Conservation (phyloP, 2,888 invertebrate species). For the Lampropteryx suffumata region DNA sequence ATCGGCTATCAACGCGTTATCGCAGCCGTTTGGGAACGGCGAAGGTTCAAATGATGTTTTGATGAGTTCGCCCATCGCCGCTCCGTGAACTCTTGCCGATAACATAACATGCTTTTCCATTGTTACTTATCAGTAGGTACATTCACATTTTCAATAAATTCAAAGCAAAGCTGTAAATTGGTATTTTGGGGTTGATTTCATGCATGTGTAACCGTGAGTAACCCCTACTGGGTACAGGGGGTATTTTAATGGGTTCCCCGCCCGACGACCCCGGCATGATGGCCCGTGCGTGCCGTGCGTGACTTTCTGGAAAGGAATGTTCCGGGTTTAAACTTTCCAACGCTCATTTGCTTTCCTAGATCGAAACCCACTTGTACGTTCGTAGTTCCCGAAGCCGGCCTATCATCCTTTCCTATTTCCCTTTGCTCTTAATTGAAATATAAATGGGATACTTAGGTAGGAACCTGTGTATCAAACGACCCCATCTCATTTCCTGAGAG, state of each 20-base stretch:
- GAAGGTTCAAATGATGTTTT: slow-evolving; percentile 30
- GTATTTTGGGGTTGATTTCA: slow-evolving; percentile 12
- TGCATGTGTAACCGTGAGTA: slow-evolving; percentile 5
- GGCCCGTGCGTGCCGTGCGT: slow-evolving; percentile 5
- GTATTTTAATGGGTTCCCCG: slow-evolving; percentile 25
- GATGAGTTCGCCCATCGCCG: slow-evolving; percentile 26
- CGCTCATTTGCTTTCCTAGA: neutral
- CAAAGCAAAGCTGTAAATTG: slow-evolving; percentile 7
- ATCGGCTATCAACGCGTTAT: slow-evolving; percentile 30
- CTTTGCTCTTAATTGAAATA: slow-evolving; percentile 20
- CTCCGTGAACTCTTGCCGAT: slow-evolving; percentile 1
- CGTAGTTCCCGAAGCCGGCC: neutral
- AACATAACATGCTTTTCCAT: slow-evolving; percentile 1
- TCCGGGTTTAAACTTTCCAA: slow-evolving; percentile 18
- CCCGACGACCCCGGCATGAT: slow-evolving; percentile 11
- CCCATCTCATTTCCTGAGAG: slow-evolving; percentile 6
- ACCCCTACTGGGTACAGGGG: neutral
- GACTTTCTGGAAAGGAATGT: slow-evolving; percentile 26
- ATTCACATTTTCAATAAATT: too few relatives aligned
- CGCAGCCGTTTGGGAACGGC: slow-evolving; percentile 25
- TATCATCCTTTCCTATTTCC: slow-evolving; percentile 5
- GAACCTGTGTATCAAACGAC: slow-evolving; percentile 7
- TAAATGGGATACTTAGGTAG: slow-evolving; percentile 18
- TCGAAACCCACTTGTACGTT: neutral
- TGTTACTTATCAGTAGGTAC: slow-evolving; percentile 6